A percentile compares a stretch with the other conserved stretches of the same genome.
These are phyloP conservation scores for Myocastor coypus DNA, from an alignment of 2,113 vertebrate species.

Conservation along the genomic window DNA sequence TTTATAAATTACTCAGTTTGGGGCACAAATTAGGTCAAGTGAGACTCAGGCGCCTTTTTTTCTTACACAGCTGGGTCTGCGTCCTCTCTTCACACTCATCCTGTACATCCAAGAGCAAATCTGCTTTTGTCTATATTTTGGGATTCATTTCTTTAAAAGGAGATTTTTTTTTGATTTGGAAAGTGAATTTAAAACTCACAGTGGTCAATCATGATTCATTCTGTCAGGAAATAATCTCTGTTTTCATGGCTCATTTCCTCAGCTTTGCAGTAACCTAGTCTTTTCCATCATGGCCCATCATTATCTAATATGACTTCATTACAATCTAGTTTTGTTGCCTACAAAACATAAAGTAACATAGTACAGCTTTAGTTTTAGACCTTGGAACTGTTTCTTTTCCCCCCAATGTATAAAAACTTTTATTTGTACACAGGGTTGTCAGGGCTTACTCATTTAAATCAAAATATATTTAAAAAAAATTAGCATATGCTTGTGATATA, in stretches of 20 bases:
- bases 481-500: neutral
- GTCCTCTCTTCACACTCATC: neutral
- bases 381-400: neutral
- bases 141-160: neutral
- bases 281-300: neutral
- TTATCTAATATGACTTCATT: neutral
- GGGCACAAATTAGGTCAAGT: neutral
- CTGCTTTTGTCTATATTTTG: slow-evolving; percentile 15
- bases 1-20: neutral
- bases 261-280: neutral
- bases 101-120: neutral
- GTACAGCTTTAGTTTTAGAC: neutral
- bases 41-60: neutral
- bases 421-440: neutral
- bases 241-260: neutral
- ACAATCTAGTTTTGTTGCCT: neutral
- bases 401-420: neutral
- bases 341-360: neutral
- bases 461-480: neutral
- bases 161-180: neutral
- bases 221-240: neutral
- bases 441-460: neutral
- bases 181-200: neutral
- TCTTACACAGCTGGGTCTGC: neutral
- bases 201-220: neutral